These are phyloP conservation scores for Bellardia pandia DNA, from an alignment of 2,888 invertebrate species.

Conservation along the genomic window DNA sequence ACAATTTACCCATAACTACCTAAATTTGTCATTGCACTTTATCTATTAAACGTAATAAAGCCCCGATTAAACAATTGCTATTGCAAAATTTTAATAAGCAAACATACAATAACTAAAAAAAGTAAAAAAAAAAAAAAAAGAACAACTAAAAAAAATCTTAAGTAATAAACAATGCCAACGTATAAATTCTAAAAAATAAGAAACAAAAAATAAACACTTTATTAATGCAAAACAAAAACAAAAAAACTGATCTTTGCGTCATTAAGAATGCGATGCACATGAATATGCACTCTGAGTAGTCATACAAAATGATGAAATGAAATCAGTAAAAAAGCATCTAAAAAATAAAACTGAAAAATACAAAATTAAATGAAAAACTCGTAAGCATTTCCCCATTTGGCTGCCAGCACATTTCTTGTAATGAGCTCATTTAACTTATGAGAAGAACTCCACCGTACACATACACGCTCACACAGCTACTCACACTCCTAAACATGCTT, in stretches of 20 bases:
- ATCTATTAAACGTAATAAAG: conserved; percentile 18
- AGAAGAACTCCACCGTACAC: conserved; percentile 41
- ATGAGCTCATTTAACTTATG: conserved; percentile 64
- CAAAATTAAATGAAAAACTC: conserved; percentile 48
- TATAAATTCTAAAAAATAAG: conserved; percentile 33
- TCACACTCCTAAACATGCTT: neutral
- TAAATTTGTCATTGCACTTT: neutral
- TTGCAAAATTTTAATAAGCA: conserved; percentile 36
- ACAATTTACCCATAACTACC: neutral
- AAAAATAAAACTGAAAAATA: conserved; percentile 9
- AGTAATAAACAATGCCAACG: conserved; percentile 39
- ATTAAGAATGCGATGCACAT: conserved; percentile 69
- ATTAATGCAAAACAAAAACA: neutral
- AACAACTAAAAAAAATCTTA: conserved; percentile 1
- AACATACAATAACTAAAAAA: conserved; percentile 2
- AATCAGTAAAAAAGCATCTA: conserved; percentile 26
- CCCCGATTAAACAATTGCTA: conserved; percentile 30
- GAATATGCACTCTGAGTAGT: conserved; percentile 27
- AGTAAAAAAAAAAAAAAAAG: neutral
- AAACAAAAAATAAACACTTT: no score
- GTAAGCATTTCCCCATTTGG: conserved; percentile 72
- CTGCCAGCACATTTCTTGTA: conserved; percentile 69
- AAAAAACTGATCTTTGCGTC: conserved; percentile 58
- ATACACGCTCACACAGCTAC: neutral
- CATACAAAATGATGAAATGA: conserved; percentile 58